phyloP scores from a whole-genome alignment of 2,113 vertebrate genomes.

The Entomyzon cyanotis region DNA sequence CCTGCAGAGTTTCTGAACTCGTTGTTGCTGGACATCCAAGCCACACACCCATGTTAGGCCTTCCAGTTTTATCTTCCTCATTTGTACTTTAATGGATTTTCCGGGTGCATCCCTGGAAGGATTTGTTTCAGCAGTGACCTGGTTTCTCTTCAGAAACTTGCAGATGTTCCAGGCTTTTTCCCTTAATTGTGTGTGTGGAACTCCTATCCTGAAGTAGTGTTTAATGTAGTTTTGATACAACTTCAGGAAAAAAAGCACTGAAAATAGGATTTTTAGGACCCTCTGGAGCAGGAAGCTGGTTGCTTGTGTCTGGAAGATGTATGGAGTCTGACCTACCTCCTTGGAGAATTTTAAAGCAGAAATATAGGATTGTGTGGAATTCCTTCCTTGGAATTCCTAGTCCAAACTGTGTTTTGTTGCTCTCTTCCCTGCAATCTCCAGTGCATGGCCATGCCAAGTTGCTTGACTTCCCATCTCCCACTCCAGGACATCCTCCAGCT shows the following conservation, averaged over 20 bases:
- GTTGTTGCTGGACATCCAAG: background rate
- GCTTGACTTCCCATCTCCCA: background rate
- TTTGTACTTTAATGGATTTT: background rate
- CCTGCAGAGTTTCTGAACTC: background rate
- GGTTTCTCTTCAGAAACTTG: background rate
- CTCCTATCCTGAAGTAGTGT: background rate
- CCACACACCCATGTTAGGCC: background rate
- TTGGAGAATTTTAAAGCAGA: background rate
- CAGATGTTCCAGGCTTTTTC: background rate
- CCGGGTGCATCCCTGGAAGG: background rate
- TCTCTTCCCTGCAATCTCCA: background rate
- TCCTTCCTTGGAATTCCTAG: background rate
- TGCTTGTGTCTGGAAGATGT: background rate
- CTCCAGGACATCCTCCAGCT: background rate
- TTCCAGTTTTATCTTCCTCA: background rate
- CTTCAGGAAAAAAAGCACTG: background rate
- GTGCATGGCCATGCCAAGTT: fast-evolving
- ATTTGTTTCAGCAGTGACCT: background rate
- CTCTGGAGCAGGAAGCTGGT: background rate
- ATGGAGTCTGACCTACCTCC: background rate
- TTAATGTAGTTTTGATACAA: background rate
- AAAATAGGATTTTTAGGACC: background rate
- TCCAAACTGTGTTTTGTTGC: background rate
- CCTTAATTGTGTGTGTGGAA: background rate
- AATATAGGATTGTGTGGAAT: background rate